Evolutionary conservation across 2,113 vertebrate species (phyloP).

Genomic region (Psittacula cyanocephala): DNA sequence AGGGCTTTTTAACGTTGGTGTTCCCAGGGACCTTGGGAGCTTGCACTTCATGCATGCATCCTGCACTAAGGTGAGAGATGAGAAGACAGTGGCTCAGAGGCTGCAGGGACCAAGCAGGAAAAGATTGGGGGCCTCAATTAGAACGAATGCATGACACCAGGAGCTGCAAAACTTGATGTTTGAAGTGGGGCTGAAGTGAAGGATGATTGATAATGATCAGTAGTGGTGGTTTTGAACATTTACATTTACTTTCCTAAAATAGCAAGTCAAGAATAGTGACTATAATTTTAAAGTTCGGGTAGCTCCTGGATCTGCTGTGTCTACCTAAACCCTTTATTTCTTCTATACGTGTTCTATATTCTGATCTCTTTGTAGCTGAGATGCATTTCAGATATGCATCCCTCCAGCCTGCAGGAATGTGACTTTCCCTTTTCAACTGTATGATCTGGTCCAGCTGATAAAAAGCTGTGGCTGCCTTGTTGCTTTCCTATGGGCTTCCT

Average conservation of each 20-base stretch:
- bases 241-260: neutral
- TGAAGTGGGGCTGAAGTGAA: neutral
- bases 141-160: accelerated
- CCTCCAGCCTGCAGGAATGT: neutral
- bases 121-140: accelerated
- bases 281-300: neutral
- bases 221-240: neutral
- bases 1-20: accelerated
- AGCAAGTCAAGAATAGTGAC: neutral
- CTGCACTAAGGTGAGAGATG: accelerated
- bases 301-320: neutral
- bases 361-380: too few relatives aligned
- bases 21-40: neutral
- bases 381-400: neutral
- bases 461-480: neutral
- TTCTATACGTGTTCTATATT: neutral
- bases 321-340: neutral
- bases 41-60: accelerated
- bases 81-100: neutral
- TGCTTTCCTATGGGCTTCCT: neutral
- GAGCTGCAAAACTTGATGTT: neutral
- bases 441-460: neutral
- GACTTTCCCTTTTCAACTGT: neutral
- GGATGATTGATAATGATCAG: neutral
- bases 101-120: neutral